phyloP scores from a whole-genome alignment of 2,113 vertebrate species.

The Athene noctua region DNA sequence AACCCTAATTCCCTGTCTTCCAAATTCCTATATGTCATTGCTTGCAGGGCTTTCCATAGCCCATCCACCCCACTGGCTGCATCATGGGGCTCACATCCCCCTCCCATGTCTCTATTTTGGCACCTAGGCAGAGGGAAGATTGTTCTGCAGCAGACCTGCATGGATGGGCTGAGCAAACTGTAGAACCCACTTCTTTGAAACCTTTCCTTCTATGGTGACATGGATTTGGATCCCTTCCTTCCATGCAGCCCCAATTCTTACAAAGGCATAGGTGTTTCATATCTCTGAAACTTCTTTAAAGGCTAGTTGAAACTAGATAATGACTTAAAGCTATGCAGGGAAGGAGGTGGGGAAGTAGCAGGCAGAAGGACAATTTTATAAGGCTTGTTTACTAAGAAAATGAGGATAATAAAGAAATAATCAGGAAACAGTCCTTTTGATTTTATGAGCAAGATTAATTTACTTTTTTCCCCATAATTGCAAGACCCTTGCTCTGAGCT shows the following conservation, averaged over 20 bases:
- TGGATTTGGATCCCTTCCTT: background rate
- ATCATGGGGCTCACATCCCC: background rate
- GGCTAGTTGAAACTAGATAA: background rate
- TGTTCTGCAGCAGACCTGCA: background rate
- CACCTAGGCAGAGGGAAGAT: background rate
- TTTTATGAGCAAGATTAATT: background rate
- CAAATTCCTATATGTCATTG: background rate
- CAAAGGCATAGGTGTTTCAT: background rate
- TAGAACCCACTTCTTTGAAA: background rate
- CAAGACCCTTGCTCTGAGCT: background rate
- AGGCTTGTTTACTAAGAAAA: conserved; percentile 5
- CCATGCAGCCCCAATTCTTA: background rate
- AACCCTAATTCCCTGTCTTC: background rate
- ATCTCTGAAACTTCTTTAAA: background rate
- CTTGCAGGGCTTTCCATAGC: background rate
- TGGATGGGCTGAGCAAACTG: background rate
- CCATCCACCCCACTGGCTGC: background rate
- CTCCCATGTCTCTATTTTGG: background rate
- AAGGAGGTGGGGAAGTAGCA: background rate
- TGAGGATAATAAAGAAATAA: background rate
- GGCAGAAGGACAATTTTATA: background rate
- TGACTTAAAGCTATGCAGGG: background rate
- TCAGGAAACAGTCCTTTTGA: background rate
- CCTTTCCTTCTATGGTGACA: background rate
- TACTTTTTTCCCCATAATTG: background rate